Conservation (phyloP, 1,140 invertebrate species). For the Zaprionus taronus region DNA sequence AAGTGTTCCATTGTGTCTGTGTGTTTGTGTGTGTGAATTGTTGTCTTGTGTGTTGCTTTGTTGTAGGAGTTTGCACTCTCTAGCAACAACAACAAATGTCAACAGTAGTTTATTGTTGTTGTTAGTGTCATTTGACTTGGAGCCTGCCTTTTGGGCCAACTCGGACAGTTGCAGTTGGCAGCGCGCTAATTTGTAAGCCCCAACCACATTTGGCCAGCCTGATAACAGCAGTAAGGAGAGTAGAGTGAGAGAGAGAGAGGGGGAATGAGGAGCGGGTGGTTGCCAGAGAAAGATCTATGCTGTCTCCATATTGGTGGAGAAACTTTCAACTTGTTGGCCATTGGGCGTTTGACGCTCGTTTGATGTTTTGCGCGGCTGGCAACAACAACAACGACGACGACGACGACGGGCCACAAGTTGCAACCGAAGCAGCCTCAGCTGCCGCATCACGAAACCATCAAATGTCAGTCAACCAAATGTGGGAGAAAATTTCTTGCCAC, state of each 20-base stretch:
- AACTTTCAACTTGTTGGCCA: slow-evolving; percentile 63
- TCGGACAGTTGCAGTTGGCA: slow-evolving; percentile 75
- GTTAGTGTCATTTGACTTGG: slow-evolving; percentile 82
- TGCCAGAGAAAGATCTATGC: slow-evolving; percentile 18
- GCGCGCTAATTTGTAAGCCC: slow-evolving; percentile 81
- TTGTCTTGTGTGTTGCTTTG: slow-evolving; percentile 24
- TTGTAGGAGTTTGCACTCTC: slow-evolving; percentile 62
- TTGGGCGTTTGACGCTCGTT: slow-evolving; percentile 76
- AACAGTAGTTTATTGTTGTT: slow-evolving; percentile 82
- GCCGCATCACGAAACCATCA: slow-evolving; percentile 77
- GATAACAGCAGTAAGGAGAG: slow-evolving; percentile 58
- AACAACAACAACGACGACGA: slow-evolving; percentile 7
- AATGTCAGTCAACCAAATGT: slow-evolving; percentile 73
- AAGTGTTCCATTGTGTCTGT: slow-evolving; percentile 72
- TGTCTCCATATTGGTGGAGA: slow-evolving; percentile 75
- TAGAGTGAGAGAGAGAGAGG: background rate
- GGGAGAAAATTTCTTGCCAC: slow-evolving; percentile 46
- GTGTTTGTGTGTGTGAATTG: background rate
- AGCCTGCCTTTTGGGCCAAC: slow-evolving; percentile 72
- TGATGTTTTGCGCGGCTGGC: slow-evolving; percentile 66
- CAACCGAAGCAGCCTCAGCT: background rate
- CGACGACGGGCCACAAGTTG: slow-evolving; percentile 21
- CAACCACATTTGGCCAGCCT: slow-evolving; percentile 68
- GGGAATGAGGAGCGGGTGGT: slow-evolving; percentile 23
- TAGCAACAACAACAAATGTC: slow-evolving; percentile 67